phyloP scores from a whole-genome alignment of 2,113 vertebrate species.

The Ranitomeya imitator region DNA sequence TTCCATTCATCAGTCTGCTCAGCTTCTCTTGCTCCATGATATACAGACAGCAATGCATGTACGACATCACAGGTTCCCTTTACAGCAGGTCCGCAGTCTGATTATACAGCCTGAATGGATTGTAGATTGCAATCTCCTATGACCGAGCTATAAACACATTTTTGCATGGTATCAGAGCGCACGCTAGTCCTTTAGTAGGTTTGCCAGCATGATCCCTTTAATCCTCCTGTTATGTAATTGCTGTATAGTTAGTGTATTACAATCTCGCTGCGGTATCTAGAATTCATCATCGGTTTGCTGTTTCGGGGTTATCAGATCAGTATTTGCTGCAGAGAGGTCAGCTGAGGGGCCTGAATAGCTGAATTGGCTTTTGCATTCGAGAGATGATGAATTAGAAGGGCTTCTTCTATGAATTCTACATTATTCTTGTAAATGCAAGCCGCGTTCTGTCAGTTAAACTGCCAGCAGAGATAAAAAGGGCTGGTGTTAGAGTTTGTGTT shows the following conservation, averaged over 20 bases:
- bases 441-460: conserved; percentile 72
- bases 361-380: not conserved
- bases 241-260: not conserved
- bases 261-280: not conserved
- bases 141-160: not conserved
- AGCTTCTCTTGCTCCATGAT: no score
- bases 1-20: no score
- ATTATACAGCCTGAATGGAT: not conserved
- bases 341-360: not conserved
- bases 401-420: conserved; percentile 49
- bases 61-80: not conserved
- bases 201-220: not conserved
- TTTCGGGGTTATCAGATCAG: not conserved
- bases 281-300: not conserved
- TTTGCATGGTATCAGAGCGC: not conserved
- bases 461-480: conserved; percentile 68
- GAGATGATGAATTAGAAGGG: conserved; percentile 13
- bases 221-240: not conserved
- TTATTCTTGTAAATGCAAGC: conserved; percentile 63
- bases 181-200: not conserved
- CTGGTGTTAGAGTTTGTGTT: conserved; percentile 67
- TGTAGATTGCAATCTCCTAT: not conserved
- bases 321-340: conserved; percentile 31
- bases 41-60: no score
- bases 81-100: not conserved